A percentile compares a stretch with the other conserved stretches of the same genome.
Evolutionary conservation across 2,888 invertebrate species (phyloP).

Genomic region (Agrotis segetum): DNA sequence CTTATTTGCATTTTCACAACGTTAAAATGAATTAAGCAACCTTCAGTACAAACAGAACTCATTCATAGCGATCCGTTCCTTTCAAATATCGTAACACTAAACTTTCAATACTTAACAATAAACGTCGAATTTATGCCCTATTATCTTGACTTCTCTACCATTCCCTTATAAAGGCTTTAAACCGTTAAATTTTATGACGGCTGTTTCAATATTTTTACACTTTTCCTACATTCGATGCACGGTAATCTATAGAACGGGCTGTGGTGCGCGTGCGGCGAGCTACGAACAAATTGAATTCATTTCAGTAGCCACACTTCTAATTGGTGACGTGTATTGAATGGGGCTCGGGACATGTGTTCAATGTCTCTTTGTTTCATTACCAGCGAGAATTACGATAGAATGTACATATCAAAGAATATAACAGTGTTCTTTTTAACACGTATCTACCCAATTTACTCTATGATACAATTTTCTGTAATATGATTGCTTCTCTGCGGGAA

Average conservation of each 20-base stretch:
- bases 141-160: constrained; percentile 44
- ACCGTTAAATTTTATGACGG: constrained; percentile 53
- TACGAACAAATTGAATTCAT: constrained; percentile 76
- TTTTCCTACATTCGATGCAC: constrained; percentile 42
- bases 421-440: background rate
- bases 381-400: constrained; percentile 10
- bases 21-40: constrained; percentile 31
- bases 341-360: constrained; percentile 33
- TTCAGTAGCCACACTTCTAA: constrained; percentile 72
- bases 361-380: constrained; percentile 40
- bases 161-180: constrained; percentile 43
- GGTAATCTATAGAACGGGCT: constrained; percentile 45
- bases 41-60: constrained; percentile 29
- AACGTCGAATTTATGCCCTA: constrained; percentile 50
- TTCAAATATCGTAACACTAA: constrained; percentile 46
- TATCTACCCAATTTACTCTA: constrained; percentile 15
- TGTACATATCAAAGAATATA: too few species aligned
- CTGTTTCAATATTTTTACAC: constrained; percentile 57
- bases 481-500: constrained; percentile 10
- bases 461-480: constrained; percentile 26
- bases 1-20: constrained; percentile 57
- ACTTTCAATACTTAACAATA: constrained; percentile 39
- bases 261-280: constrained; percentile 56
- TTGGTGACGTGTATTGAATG: constrained; percentile 72
- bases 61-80: constrained; percentile 10